A percentile compares a stretch with the other conserved stretches of the same genome.
Evolutionary conservation across 2,113 vertebrate genomes (phyloP).

Genomic region (Rattus norvegicus): GRCr8 NC_086020.1:104498001-104498500

Average conservation of each 20-base stretch:
- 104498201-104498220: background rate
- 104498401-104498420: background rate
- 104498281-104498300: background rate
- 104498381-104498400: too few species aligned
- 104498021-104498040: background rate
- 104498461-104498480: background rate
- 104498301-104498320: background rate
- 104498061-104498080: background rate
- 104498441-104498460: background rate
- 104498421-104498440: background rate
- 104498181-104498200: conserved; percentile 8
- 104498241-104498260: background rate
- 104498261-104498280: background rate
- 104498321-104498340: background rate
- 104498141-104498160: background rate
- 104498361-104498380: background rate
- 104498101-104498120: background rate
- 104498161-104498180: background rate
- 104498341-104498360: background rate
- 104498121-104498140: conserved; percentile 6
- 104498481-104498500: background rate
- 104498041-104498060: background rate
- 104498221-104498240: background rate
- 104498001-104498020: background rate
- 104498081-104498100: background rate